phyloP scores from a whole-genome alignment of 2,888 invertebrate species.

The Drosophila antonietae region DNA sequence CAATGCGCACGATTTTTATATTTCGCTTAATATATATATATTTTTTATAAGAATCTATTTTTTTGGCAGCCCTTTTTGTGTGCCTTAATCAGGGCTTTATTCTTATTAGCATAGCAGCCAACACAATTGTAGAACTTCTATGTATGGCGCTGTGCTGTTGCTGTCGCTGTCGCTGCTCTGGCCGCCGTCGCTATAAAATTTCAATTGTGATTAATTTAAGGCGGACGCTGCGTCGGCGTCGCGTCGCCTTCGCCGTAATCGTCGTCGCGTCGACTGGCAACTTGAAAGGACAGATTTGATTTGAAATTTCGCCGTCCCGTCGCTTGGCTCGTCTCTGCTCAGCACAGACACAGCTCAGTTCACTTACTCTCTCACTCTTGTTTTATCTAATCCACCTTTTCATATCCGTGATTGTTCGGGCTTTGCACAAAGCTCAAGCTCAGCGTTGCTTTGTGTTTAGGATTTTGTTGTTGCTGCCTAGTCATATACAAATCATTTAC shows the following conservation, averaged over 20 bases:
- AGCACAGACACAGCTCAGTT: conserved; percentile 3
- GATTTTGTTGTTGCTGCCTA: conserved; percentile 40
- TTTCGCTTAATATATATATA: neutral
- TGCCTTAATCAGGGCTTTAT: conserved; percentile 46
- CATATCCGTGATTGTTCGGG: conserved; percentile 26
- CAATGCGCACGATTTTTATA: conserved; percentile 45
- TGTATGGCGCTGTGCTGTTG: conserved; percentile 14
- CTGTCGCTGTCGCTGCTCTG: neutral
- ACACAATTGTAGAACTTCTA: conserved; percentile 39
- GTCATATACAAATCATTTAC: conserved; percentile 57
- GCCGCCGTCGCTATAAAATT: conserved; percentile 38
- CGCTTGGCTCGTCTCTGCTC: neutral
- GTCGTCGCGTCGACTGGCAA: conserved; percentile 65
- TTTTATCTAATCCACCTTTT: conserved; percentile 16
- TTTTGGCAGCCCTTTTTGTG: conserved; percentile 59
- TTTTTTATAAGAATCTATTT: conserved; percentile 46
- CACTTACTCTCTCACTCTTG: conserved; percentile 19
- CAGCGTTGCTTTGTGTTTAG: conserved; percentile 48
- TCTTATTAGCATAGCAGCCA: conserved; percentile 50
- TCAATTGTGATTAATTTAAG: conserved; percentile 73
- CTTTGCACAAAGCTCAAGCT: conserved; percentile 55
- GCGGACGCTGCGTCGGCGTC: conserved; percentile 39
- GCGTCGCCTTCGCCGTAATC: conserved; percentile 22
- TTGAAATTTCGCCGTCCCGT: conserved; percentile 44
- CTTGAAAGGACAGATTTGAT: conserved; percentile 65